These are phyloP conservation scores for Trypoxylon attenuatum DNA, from an alignment of 2,888 invertebrate genomes.

Conservation along the genomic window DNA sequence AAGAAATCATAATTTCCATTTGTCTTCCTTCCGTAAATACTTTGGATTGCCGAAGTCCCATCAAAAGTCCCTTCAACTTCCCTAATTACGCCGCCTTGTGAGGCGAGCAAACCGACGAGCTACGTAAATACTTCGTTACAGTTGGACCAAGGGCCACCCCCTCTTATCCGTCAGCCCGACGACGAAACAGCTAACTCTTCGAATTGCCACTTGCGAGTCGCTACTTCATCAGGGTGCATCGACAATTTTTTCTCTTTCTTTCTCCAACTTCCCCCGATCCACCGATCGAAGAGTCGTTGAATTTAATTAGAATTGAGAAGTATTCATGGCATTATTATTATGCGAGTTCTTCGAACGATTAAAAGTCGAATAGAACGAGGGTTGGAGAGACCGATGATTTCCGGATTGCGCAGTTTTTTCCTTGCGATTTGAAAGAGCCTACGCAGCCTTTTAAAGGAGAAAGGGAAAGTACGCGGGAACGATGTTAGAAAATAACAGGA, in stretches of 20 bases:
- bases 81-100: constrained; percentile 43
- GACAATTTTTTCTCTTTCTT: background rate
- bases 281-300: too few species aligned
- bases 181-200: too few species aligned
- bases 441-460: too few species aligned
- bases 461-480: background rate
- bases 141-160: constrained; percentile 20
- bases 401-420: too few species aligned
- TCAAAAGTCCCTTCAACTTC: constrained; percentile 45
- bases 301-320: too few species aligned
- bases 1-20: constrained; percentile 49
- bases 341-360: too few species aligned
- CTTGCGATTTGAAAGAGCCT: background rate
- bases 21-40: constrained; percentile 47
- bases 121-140: constrained; percentile 42
- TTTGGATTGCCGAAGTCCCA: constrained; percentile 36
- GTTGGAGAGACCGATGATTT: too few species aligned
- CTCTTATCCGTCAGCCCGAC: too few species aligned
- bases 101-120: constrained; percentile 41
- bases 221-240: too few species aligned
- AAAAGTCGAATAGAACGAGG: too few species aligned
- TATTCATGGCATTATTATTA: too few species aligned
- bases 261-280: background rate
- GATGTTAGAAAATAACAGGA: constrained; percentile 32
- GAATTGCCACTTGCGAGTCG: too few species aligned